Percentiles rank a stretch among this genome's conserved stretches.
Conservation (phyloP, 2,888 invertebrate genomes). For the Hylaea fasciaria region DNA sequence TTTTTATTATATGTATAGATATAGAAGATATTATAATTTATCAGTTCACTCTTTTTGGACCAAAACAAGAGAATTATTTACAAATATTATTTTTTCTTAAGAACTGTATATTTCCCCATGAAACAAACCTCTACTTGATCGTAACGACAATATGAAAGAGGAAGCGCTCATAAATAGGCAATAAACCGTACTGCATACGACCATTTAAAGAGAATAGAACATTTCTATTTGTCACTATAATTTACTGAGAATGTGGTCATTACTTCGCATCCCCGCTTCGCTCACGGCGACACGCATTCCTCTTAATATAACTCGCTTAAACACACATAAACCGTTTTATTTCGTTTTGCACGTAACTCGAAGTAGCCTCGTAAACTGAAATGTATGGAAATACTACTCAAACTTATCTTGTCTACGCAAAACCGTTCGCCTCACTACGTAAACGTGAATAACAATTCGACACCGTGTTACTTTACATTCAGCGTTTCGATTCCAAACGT, state of each 20-base stretch:
- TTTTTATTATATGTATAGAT: no score
- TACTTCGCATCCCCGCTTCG: conserved; percentile 9
- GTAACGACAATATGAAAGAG: conserved; percentile 10
- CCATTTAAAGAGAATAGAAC: conserved; percentile 23
- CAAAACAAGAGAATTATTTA: no score
- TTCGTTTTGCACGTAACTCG: conserved; percentile 39
- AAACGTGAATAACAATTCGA: conserved; percentile 21
- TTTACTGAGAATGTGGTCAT: conserved; percentile 30
- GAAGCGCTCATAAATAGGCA: conserved; percentile 17
- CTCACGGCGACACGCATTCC: conserved; percentile 6
- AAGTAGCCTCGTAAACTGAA: conserved; percentile 38
- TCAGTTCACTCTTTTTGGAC: no score
- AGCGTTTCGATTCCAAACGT: conserved; percentile 7
- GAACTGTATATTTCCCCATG: not conserved
- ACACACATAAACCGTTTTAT: conserved; percentile 42
- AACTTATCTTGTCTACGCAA: conserved; percentile 39
- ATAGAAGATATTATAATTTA: no score
- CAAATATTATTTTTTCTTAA: not conserved
- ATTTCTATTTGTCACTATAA: conserved; percentile 30
- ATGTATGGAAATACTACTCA: conserved; percentile 37
- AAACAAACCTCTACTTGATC: not conserved
- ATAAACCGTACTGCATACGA: conserved; percentile 28
- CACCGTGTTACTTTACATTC: conserved; percentile 9
- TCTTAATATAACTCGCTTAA: conserved; percentile 35
- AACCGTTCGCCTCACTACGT: conserved; percentile 32